A percentile compares a stretch with the other conserved stretches of the same genome.
Evolutionary conservation across 2,888 invertebrate species (phyloP).

Genomic region (Acleris cristana): DNA sequence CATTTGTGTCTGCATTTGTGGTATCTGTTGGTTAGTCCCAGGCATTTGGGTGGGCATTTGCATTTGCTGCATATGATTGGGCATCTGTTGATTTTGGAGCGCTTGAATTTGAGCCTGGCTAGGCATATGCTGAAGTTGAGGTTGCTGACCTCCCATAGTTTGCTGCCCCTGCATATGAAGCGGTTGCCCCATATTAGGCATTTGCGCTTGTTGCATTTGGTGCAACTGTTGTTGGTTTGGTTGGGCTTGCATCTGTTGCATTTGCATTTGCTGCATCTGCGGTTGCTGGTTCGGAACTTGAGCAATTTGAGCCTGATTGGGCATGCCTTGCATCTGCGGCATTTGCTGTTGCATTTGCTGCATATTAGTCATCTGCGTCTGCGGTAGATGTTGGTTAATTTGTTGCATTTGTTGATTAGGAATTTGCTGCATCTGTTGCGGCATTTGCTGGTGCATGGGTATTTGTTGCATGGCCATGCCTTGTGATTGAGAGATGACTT

Average conservation of each 20-base stretch:
- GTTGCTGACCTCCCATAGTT: conserved; percentile 72
- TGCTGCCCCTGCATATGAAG: conserved; percentile 79
- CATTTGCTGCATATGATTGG: conserved; percentile 82
- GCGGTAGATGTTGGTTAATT: conserved; percentile 77
- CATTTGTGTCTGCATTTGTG: conserved; percentile 81
- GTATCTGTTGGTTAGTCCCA: conserved; percentile 76
- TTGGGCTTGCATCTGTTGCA: conserved; percentile 79
- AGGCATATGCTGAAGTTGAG: conserved; percentile 79
- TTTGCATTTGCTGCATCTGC: conserved; percentile 81
- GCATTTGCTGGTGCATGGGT: conserved; percentile 80
- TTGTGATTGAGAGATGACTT: conserved; percentile 79
- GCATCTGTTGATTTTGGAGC: conserved; percentile 81
- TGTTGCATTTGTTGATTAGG: conserved; percentile 82
- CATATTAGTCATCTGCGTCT: conserved; percentile 76
- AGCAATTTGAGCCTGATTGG: conserved; percentile 74
- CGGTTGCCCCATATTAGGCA: conserved; percentile 74
- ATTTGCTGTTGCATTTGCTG: conserved; percentile 81
- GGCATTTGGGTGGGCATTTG: conserved; percentile 76
- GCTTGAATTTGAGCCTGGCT: conserved; percentile 81
- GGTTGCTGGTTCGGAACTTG: conserved; percentile 78
- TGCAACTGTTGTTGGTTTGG: conserved; percentile 78
- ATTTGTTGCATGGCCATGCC: conserved; percentile 80
- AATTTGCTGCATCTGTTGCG: conserved; percentile 82
- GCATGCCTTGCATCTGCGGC: conserved; percentile 78
- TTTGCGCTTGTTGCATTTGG: conserved; percentile 79